These are phyloP conservation scores for Monopterus albus DNA, from an alignment of 2,113 vertebrate species.

Conservation along the genomic window DNA sequence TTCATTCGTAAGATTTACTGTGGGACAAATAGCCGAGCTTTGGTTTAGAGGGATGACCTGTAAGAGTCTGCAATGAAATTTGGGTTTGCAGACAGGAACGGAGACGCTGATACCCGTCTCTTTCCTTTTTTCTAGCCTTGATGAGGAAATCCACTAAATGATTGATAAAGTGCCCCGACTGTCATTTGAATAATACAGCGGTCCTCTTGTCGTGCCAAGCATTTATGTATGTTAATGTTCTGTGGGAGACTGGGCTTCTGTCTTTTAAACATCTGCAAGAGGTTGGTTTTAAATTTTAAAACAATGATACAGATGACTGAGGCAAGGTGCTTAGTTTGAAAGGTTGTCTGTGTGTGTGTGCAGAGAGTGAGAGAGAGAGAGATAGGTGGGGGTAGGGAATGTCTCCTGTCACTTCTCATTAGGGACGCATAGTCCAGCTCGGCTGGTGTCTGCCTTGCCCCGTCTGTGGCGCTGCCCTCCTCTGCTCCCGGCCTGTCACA, in stretches of 20 bases:
- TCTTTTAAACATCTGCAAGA: constrained; percentile 35
- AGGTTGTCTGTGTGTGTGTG: constrained; percentile 33
- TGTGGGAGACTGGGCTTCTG: constrained; percentile 5
- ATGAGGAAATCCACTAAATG: constrained; percentile 73
- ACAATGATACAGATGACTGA: constrained; percentile 23
- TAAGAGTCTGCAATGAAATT: constrained; percentile 16
- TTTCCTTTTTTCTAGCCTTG: constrained; percentile 32
- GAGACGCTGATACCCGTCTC: constrained; percentile 20
- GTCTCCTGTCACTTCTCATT: constrained; percentile 80
- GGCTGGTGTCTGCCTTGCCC: constrained; percentile 36
- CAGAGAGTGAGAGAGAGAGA: constrained; percentile 13
- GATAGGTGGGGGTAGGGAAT: constrained; percentile 73
- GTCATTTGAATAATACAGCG: constrained; percentile 76
- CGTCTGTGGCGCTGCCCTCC: constrained; percentile 56
- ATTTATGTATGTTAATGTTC: constrained; percentile 57
- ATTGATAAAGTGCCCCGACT: constrained; percentile 72
- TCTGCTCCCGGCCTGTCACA: constrained; percentile 37
- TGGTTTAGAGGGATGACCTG: background rate
- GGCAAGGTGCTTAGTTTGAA: constrained; percentile 54
- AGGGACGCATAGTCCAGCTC: constrained; percentile 74
- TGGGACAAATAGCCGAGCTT: background rate
- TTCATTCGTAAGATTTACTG: constrained; percentile 22
- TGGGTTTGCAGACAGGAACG: constrained; percentile 5
- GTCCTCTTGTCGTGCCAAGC: constrained; percentile 43
- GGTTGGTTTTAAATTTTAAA: constrained; percentile 40